phyloP scores from a whole-genome alignment of 2,797 vertebrate species.

The Phrynocephalus vlangalii region DNA sequence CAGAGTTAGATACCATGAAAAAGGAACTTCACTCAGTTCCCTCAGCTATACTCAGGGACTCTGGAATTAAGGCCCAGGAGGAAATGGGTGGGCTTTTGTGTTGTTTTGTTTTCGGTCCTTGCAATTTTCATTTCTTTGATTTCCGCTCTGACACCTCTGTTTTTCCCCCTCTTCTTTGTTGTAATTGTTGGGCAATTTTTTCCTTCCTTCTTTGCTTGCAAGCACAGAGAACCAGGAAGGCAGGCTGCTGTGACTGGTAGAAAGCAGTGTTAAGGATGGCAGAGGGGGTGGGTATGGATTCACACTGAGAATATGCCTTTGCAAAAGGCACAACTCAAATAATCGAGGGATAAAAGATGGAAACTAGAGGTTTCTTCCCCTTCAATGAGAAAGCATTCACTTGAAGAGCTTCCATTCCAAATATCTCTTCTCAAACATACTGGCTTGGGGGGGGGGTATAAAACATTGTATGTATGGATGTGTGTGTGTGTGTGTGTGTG shows the following conservation, averaged over 20 bases:
- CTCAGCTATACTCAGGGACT: conserved; percentile 28
- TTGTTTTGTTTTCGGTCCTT: not conserved
- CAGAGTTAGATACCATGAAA: not conserved
- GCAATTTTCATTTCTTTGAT: conserved; percentile 34
- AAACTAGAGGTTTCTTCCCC: conserved; percentile 55
- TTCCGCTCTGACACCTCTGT: not conserved
- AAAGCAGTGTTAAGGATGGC: conserved; percentile 70
- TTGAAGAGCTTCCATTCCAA: conserved; percentile 59
- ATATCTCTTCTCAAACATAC: conserved; percentile 48
- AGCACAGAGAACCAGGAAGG: conserved; percentile 66
- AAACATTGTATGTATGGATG: conserved; percentile 70
- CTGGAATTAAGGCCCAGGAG: not conserved
- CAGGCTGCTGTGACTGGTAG: conserved; percentile 68
- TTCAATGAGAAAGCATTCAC: conserved; percentile 61
- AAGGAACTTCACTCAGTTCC: conserved; percentile 21
- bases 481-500: conserved; percentile 57
- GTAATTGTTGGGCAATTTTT: conserved; percentile 49
- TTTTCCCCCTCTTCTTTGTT: conserved; percentile 64
- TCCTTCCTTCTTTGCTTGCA: conserved; percentile 54
- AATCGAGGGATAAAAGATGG: conserved; percentile 77
- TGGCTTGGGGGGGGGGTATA: conserved; percentile 24
- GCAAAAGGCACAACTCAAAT: conserved; percentile 77
- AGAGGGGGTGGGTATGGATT: conserved; percentile 67
- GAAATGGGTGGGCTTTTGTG: conserved; percentile 32
- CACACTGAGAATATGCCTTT: conserved; percentile 76